These are phyloP conservation scores for Atethmia centrago DNA, from an alignment of 2,888 invertebrate species.

Conservation along the genomic window DNA sequence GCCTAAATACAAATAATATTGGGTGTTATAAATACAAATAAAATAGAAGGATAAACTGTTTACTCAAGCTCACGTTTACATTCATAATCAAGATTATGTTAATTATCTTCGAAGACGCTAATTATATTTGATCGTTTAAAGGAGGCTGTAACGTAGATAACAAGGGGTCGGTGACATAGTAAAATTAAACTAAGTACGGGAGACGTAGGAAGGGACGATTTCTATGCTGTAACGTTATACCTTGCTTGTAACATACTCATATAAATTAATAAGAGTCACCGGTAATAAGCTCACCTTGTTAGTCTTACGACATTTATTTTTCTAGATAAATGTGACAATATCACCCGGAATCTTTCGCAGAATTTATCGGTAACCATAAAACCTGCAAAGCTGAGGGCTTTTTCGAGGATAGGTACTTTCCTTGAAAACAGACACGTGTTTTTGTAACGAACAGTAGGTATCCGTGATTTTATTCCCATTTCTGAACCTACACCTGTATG, in stretches of 20 bases:
- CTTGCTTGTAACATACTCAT: slow-evolving; percentile 34
- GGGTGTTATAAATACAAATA: not conserved
- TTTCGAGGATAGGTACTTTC: not conserved
- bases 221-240: slow-evolving; percentile 37
- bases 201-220: slow-evolving; percentile 14
- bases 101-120: slow-evolving; percentile 2
- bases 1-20: too few species aligned
- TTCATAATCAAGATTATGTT: slow-evolving; percentile 1
- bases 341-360: slow-evolving; percentile 13
- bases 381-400: slow-evolving; percentile 20
- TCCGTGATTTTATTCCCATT: not conserved
- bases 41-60: not conserved
- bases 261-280: slow-evolving; percentile 48
- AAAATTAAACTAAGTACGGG: slow-evolving; percentile 21
- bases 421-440: slow-evolving; percentile 6
- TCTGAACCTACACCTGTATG: not conserved
- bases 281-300: slow-evolving; percentile 41
- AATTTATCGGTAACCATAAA: slow-evolving; percentile 28
- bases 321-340: slow-evolving; percentile 29
- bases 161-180: not conserved
- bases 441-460: not conserved
- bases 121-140: slow-evolving; percentile 27
- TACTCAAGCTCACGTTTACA: not conserved
- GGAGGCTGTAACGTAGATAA: not conserved
- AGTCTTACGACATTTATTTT: slow-evolving; percentile 43